These are phyloP conservation scores for Cryptocephalus primarius DNA, from an alignment of 2,888 invertebrate species.

Conservation along the genomic window DNA sequence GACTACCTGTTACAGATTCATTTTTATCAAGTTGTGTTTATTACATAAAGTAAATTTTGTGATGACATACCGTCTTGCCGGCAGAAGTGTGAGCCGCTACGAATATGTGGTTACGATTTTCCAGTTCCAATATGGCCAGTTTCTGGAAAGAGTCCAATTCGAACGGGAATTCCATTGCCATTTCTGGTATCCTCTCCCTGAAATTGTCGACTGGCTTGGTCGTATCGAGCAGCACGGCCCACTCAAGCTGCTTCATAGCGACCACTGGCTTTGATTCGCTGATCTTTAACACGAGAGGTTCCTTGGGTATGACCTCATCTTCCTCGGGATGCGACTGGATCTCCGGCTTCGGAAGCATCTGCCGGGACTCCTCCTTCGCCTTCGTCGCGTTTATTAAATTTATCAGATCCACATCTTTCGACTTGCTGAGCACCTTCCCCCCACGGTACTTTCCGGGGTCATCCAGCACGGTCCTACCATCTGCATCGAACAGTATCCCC, in stretches of 20 bases:
- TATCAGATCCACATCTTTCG: conserved; percentile 1
- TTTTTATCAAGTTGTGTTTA: not conserved
- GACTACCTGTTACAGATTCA: conserved; percentile 49
- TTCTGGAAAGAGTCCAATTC: conserved; percentile 96
- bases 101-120: conserved; percentile 90
- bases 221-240: conserved; percentile 82
- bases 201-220: conserved; percentile 73
- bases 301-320: conserved; percentile 30
- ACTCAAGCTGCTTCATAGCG: conserved; percentile 52
- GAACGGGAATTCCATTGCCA: conserved; percentile 80
- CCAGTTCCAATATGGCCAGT: conserved; percentile 88
- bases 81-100: conserved; percentile 99
- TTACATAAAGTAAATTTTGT: not conserved
- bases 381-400: not conserved
- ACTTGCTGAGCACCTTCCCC: conserved; percentile 1
- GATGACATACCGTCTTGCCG: conserved; percentile 36
- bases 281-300: conserved; percentile 58
- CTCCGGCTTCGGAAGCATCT: conserved; percentile 6
- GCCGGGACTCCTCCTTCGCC: conserved; percentile 16
- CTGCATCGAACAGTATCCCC: conserved; percentile 46
- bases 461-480: conserved; percentile 29
- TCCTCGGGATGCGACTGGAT: conserved; percentile 16
- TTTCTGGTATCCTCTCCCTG: conserved; percentile 64
- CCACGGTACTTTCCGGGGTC: too few species aligned
- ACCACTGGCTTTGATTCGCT: conserved; percentile 40